These are phyloP conservation scores for Netelia fuscicornis DNA, from an alignment of 2,888 invertebrate genomes.

Conservation along the genomic window DNA sequence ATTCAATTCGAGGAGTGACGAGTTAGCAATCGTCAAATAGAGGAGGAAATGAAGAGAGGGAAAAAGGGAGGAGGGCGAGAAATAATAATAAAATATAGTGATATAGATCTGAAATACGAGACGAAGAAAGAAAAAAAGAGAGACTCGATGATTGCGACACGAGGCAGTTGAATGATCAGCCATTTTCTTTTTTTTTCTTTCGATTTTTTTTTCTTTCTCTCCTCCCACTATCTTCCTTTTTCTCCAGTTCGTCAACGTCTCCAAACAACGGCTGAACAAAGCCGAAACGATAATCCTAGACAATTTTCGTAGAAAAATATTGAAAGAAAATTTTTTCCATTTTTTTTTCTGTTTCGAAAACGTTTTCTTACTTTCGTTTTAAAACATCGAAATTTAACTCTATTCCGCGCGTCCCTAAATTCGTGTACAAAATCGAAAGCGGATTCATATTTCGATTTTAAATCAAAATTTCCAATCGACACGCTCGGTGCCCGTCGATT, in stretches of 20 bases:
- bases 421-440: background rate
- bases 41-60: background rate
- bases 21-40: constrained; percentile 2
- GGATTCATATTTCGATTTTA: background rate
- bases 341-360: too few relatives aligned
- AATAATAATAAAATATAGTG: constrained; percentile 6
- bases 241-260: background rate
- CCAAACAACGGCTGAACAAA: constrained; percentile 32
- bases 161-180: constrained; percentile 66
- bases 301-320: background rate
- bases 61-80: background rate
- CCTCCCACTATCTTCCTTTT: constrained; percentile 6
- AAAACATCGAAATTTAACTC: too few relatives aligned
- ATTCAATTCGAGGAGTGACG: constrained; percentile 36
- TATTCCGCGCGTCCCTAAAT: too few relatives aligned
- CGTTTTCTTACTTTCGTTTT: too few relatives aligned
- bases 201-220: constrained; percentile 35
- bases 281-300: background rate
- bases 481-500: background rate
- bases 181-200: constrained; percentile 46
- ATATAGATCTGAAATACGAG: constrained; percentile 45
- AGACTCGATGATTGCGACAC: constrained; percentile 41
- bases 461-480: background rate
- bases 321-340: too few relatives aligned
- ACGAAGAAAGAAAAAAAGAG: constrained; percentile 54